Base-by-base conservation (phyloP, 2,797 vertebrate species). In the Rhadinocentrus ornatus region DNA sequence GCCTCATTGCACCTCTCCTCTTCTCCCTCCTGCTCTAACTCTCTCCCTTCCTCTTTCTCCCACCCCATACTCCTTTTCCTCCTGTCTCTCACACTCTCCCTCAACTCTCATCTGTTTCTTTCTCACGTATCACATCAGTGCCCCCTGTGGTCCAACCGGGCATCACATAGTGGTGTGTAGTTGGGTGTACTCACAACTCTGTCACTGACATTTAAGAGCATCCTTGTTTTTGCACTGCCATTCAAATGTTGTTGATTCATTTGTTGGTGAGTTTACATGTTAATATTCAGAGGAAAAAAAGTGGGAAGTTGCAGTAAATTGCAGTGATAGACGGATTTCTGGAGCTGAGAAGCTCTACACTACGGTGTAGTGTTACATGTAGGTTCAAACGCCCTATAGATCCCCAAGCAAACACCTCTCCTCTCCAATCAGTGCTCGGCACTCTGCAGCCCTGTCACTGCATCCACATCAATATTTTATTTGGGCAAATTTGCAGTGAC, bases 81-180 rank as follows among this genome's bases (percentile, higher is more conserved):
- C 59, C 55, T 57, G 31, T 80, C 57, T 65, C 73, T 64, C 52
- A 0, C 80, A 0, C 62, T 66, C 66, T 70, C 59, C 13, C 71
- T 61, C 34, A 54, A 18, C 78, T 74, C 79, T 69, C 0, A 37
- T 78, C 55, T 57, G 55, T 82, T 52, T 80, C 67, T 83, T 66
- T 77, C 84, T 89, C 86, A 83, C 87, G 91, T 88, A 92, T 94
- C 89, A 91, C 94, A 92, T 89, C 92, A 94, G 93, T 86, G 91
- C 94, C 94, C 94, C 93, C 94, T 95, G 94, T 95, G 94, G 93
- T 92, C 80, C 59, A 73, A 71, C 2, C 6, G 35, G 84, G 86
- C 71, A 89, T 84, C 79, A 65, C 92, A 90, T 12, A 12, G 55
- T n/a, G 27, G 35, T 75, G 67, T 62, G 41, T 3, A 53, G 53